Evolutionary conservation across 2,888 invertebrate species (phyloP).

Genomic region (Lithophane socia): DNA sequence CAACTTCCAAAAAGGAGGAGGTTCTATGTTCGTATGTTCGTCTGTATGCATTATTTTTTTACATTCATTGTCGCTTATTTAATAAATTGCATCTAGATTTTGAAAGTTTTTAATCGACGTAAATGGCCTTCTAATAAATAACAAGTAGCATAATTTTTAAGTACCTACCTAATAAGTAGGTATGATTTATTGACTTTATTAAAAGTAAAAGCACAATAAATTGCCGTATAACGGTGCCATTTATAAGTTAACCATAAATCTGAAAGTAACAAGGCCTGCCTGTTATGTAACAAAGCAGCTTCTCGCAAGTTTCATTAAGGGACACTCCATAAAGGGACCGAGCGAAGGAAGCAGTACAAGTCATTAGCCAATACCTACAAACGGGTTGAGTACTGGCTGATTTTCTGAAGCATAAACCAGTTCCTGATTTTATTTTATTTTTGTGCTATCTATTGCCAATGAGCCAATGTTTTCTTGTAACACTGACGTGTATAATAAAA

Average conservation of each 20-base stretch:
- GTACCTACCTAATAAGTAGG: background rate
- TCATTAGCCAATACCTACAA: conserved; percentile 48
- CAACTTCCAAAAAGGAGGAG: no score
- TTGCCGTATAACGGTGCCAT: no score
- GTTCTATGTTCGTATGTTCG: no score
- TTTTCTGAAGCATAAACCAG: conserved; percentile 41
- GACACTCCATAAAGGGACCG: conserved; percentile 29
- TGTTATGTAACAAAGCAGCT: conserved; percentile 29
- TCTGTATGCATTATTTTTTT: background rate
- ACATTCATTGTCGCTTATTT: background rate
- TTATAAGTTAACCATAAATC: background rate
- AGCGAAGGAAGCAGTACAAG: conserved; percentile 30
- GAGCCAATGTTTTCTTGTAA: background rate
- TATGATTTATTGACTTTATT: background rate
- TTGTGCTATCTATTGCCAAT: background rate
- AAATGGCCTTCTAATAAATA: background rate
- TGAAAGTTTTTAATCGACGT: background rate
- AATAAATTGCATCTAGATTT: background rate
- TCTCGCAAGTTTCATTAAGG: conserved; percentile 31
- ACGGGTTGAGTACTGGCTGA: conserved; percentile 41
- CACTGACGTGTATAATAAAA: background rate
- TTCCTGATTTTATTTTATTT: background rate
- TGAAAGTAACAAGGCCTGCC: conserved; percentile 15
- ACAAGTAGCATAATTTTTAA: background rate
- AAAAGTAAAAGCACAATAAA: no score